These are phyloP conservation scores for Lithophane semibrunnea DNA, from an alignment of 2,888 invertebrate species.

Conservation along the genomic window DNA sequence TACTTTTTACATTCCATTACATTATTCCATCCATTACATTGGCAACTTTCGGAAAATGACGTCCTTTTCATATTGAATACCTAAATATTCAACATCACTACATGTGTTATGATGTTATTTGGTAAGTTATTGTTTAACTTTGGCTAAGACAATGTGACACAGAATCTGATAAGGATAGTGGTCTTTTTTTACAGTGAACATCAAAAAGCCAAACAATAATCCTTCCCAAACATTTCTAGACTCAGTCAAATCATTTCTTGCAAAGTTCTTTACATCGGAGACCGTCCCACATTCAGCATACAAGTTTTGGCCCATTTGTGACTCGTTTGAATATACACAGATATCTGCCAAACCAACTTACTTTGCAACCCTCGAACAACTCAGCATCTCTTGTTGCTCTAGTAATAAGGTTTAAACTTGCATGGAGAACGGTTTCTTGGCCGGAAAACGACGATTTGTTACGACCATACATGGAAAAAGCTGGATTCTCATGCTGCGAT, in stretches of 20 bases:
- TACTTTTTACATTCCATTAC: not conserved
- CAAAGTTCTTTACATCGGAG: slow-evolving; percentile 62
- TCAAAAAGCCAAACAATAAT: slow-evolving; percentile 9
- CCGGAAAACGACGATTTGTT: slow-evolving; percentile 66
- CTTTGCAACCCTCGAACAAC: slow-evolving; percentile 7
- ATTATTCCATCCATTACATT: too few species aligned
- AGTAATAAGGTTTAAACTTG: slow-evolving; percentile 67
- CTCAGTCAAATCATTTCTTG: slow-evolving; percentile 48
- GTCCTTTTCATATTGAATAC: not conserved
- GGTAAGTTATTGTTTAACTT: not conserved
- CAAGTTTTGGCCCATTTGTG: slow-evolving; percentile 86
- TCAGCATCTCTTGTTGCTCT: slow-evolving; percentile 9
- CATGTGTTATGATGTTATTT: not conserved
- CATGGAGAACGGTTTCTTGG: slow-evolving; percentile 21
- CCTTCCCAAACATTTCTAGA: slow-evolving; percentile 19
- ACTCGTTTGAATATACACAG: slow-evolving; percentile 81
- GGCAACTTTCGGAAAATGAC: not conserved
- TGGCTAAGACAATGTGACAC: too few species aligned
- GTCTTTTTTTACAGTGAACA: not conserved
- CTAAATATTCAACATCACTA: not conserved
- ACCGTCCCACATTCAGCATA: slow-evolving; percentile 79
- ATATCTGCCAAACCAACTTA: slow-evolving; percentile 74
- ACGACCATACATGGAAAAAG: slow-evolving; percentile 80
- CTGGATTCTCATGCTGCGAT: slow-evolving; percentile 81
- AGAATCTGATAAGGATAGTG: not conserved